These are phyloP conservation scores for Crypturellus undulatus DNA, from an alignment of 2,113 vertebrate genomes.

Conservation along the genomic window DNA sequence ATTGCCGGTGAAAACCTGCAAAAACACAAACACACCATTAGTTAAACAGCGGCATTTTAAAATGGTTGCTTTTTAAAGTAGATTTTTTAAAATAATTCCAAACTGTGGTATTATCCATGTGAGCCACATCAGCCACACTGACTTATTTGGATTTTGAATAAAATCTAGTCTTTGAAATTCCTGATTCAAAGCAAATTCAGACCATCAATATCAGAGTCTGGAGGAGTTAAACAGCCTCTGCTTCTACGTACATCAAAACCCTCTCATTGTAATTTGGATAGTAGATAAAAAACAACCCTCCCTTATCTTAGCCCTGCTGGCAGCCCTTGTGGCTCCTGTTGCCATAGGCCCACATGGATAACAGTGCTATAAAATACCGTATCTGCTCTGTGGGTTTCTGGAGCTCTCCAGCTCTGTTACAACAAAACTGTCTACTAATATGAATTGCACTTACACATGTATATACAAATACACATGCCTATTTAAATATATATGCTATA, in stretches of 20 bases:
- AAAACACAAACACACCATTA: slow-evolving; percentile 41
- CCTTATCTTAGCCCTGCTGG: background rate
- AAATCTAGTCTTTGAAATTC: background rate
- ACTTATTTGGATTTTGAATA: background rate
- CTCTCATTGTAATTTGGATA: background rate
- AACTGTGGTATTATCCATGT: background rate
- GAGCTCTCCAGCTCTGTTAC: background rate
- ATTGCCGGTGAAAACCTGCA: slow-evolving; percentile 90
- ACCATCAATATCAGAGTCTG: background rate
- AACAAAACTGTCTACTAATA: background rate
- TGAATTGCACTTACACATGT: background rate
- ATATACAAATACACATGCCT: background rate
- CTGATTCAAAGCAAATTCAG: background rate
- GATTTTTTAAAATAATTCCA: background rate
- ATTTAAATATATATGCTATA: background rate
- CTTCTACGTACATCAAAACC: background rate
- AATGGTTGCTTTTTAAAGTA: background rate
- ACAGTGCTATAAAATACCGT: background rate
- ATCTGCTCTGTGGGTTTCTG: background rate
- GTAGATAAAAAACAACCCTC: background rate
- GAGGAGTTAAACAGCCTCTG: background rate
- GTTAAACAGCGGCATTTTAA: background rate
- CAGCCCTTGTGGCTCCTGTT: background rate
- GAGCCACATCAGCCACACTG: background rate
- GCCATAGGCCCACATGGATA: rapidly evolving